Evolutionary conservation across 2,888 invertebrate genomes (phyloP), one percentile per base, ranked within the genome.

Genomic region (Lepetodrilus schrolli): DNA sequence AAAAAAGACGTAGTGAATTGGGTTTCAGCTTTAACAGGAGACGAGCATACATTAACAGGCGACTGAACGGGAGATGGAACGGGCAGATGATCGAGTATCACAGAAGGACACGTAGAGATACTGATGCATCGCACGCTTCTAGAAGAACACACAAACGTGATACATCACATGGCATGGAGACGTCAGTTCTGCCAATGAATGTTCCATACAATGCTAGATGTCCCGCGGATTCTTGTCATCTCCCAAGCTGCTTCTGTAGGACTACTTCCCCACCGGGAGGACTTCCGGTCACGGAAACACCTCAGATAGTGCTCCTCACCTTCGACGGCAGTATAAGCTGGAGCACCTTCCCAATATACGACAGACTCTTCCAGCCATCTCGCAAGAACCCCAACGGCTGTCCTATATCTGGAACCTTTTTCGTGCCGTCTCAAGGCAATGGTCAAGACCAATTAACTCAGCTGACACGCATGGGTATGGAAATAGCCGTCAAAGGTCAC

Each of bases 231-330:
- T 34, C 5, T 65, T 85, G 85, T 66, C 36, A 73, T 13, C 75
- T 82, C 4, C 85, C 85, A 5, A 5, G 72, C 21, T 85, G 85
- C 74, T 79, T 77, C 51, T 85, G 85, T 71, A 73, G 80, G 23
- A 78, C 80, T 0, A 76, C 65, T 1, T 66, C n/a, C 23, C 76
- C 75, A 36, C 84, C 85, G 8, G 77, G 76, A 4, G 76, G 72
- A 8, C 50, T 82, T 5, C 48, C 34, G 8, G n/a, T 48, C 0
- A 37, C 66, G 5, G 80, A 83, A 2, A 80, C 78, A 0, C 84
- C 85, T 2, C 85, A 86, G 70, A 75, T 86, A 75, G 79, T 86
- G 2, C 80, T 78, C 51, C 74, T 86, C n/a, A 82, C 84, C 2
- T 77, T 86, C 30, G 84, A 86, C 51, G 85, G 84, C 3, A 74